phyloP scores from a whole-genome alignment of 2,888 invertebrate species.

The Agelastica alni region DNA sequence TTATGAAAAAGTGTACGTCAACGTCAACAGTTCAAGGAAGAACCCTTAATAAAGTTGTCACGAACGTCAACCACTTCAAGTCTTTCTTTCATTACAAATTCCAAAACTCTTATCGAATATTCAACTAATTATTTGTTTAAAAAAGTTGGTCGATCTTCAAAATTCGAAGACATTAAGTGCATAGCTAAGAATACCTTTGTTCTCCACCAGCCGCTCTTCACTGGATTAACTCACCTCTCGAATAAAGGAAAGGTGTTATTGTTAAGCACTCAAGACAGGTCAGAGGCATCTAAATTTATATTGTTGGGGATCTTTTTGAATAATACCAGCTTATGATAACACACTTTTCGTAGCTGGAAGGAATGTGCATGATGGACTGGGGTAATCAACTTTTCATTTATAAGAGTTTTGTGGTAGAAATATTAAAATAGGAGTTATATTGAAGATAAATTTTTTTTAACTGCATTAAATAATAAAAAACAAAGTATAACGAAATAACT shows the following conservation, averaged over 20 bases:
- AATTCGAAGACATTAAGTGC: slow-evolving; percentile 48
- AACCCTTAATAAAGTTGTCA: slow-evolving; percentile 22
- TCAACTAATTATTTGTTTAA: slow-evolving; percentile 25
- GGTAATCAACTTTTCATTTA: neutral
- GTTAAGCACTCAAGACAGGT: slow-evolving; percentile 40
- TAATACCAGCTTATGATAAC: slow-evolving; percentile 31
- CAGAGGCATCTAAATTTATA: slow-evolving; percentile 33
- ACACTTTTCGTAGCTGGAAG: slow-evolving; percentile 8
- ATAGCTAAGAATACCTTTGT: slow-evolving; percentile 45
- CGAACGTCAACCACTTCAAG: slow-evolving; percentile 17
- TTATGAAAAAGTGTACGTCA: neutral
- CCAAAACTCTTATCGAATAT: slow-evolving; percentile 17
- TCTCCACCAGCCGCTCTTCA: slow-evolving; percentile 25
- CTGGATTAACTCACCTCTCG: slow-evolving; percentile 50
- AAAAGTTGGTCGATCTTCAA: slow-evolving; percentile 20
- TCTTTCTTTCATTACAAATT: slow-evolving; percentile 16
- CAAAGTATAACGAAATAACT: no score
- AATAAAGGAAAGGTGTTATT: slow-evolving; percentile 39
- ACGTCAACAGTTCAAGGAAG: neutral
- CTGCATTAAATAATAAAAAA: no score
- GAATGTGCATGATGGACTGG: neutral
- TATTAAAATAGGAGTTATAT: no score
- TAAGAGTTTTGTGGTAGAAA: no score
- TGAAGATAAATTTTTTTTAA: no score
- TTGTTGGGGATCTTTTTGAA: slow-evolving; percentile 32